Evolutionary conservation across 2,113 vertebrate genomes (phyloP), one percentile per base, ranked within the genome.

Genomic region (Diphyllodes magnificus): DNA sequence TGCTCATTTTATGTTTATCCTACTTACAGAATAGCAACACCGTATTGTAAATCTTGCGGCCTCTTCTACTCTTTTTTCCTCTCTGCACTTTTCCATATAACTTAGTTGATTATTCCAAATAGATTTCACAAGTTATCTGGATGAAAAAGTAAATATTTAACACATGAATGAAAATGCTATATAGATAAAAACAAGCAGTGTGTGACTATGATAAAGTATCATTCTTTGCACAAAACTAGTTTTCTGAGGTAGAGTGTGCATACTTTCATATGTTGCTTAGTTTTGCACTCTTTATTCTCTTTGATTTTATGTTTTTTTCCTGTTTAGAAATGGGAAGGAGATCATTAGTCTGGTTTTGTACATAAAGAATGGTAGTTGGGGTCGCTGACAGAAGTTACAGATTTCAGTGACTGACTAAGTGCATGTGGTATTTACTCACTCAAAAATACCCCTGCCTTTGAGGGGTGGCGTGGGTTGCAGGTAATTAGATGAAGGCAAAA

Each of bases 111-210:
- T 75, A 66, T 51, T 84, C 63, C 49, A 68, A 73, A 64, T 33
- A 76, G n/a, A 71, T 86, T 65, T 63, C 33, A 47, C 24, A 66
- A 63, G 39, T 83, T 44, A 68, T 25, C 31, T 72, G 53, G 8
- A 49, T 69, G 50, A 82, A 96, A 90, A 94, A 92, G 31, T 79
- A 49, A 91, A 95, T 84, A 40, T 23, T 86, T 86, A 92, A 42
- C 35, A 59, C 1, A 2, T 56, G 39, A 93, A 61, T 76, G 19
- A 72, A 84, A 87, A 89, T 72, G 23, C 17, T 69, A 3, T 49
- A 16, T 33, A 79, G 49, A 56, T 87, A 78, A 81, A 93, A 94
- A 49, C 72, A 79, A 88, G 27, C 22, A 47, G 4, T 49, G 19
- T 56, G 22, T 77, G 47, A 51, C 19, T 59, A 81, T 7, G 18